phyloP scores from a whole-genome alignment of 2,888 invertebrate genomes.

The Xestia sexstrigata region DNA sequence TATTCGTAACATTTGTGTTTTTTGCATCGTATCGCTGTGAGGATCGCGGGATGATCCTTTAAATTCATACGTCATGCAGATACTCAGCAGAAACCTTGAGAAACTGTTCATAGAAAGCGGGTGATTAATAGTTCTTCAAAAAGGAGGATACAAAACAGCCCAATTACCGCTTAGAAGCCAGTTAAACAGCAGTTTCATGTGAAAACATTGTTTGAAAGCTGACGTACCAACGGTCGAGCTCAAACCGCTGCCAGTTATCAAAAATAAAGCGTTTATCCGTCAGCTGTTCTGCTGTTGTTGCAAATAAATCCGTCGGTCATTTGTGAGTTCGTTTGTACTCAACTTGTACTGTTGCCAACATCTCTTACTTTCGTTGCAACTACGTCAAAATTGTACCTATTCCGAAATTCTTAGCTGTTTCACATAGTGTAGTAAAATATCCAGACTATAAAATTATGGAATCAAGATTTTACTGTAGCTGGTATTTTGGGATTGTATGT shows the following conservation, averaged over 20 bases:
- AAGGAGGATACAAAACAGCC: slow-evolving; percentile 19
- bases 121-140: not conserved
- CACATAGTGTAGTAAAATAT: slow-evolving; percentile 18
- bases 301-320: slow-evolving; percentile 51
- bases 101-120: not conserved
- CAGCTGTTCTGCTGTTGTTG: slow-evolving; percentile 59
- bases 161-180: not conserved
- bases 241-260: slow-evolving; percentile 26
- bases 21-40: not conserved
- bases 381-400: slow-evolving; percentile 33
- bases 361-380: slow-evolving; percentile 56
- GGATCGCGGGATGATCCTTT: slow-evolving; percentile 1
- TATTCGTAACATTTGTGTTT: slow-evolving; percentile 15
- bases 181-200: slow-evolving; percentile 20
- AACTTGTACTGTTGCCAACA: slow-evolving; percentile 60
- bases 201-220: slow-evolving; percentile 25
- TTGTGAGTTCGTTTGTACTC: slow-evolving; percentile 31
- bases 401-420: slow-evolving; percentile 29
- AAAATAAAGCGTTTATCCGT: slow-evolving; percentile 43
- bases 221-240: slow-evolving; percentile 10
- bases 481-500: not conserved
- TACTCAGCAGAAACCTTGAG: not conserved
- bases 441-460: not conserved
- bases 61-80: not conserved
- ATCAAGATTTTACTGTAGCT: not conserved